Base-by-base conservation (phyloP, 2,797 vertebrate species). In the Pelobates cultripes region DNA sequence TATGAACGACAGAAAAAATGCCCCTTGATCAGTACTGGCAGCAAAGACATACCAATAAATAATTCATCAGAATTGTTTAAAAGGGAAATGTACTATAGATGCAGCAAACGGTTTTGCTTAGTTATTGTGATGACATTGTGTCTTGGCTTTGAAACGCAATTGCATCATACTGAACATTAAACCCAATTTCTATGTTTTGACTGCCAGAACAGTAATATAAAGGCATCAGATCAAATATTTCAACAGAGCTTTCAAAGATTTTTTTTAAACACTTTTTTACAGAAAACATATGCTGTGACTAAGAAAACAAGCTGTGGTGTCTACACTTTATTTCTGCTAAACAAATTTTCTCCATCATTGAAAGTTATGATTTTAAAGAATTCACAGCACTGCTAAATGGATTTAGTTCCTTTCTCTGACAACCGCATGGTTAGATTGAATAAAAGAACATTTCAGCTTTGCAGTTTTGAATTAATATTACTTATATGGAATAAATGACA, bases 181-280 rank as follows among this genome's bases (percentile, higher is more conserved):
- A 73, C 42, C 41, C 61, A 43, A 73, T 73, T 79, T 51, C 61
- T 55, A 66, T 80, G 60, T 55, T 79, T 28, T 79, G 72, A 80
- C 64, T 80, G 71, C 78, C 63, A 80, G 51, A 43, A 68, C 51
- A 40, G 53, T 80, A 74, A 80, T 80, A 14, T 64, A 80, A 80
- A 80, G 73, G 51, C 72, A 80, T 64, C 71, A 80, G 72, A 68
- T 68, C 51, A 63, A 73, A 80, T 73, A 61, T 80, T 80, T 80
- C 61, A 57, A 45, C 64, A 57, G 44, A 28, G 70, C 40, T 55
- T 73, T 73, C 63, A 57, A 60, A 74, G 43, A 43, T 17, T 74
- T 74, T 74, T 80, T 80, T 74, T 40, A 69, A 74, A 69, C 47
- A 73, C 43, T 73, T 80, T 80, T 74, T 69, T 68, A 68, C 70